phyloP scores from a whole-genome alignment of 2,113 vertebrate genomes.

The Bothrops jararaca region DNA sequence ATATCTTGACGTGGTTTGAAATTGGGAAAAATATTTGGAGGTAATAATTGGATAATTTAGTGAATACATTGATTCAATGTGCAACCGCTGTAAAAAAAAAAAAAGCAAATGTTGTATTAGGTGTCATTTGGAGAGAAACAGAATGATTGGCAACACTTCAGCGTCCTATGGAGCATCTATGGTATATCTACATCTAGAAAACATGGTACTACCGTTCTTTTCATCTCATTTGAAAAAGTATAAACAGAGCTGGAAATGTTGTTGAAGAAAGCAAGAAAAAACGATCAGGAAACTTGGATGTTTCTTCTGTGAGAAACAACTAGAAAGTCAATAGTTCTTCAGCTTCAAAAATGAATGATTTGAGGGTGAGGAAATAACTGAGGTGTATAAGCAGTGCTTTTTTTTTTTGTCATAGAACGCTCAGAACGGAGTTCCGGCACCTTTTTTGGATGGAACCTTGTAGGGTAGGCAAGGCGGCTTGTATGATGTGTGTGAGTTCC shows the following conservation, averaged over 20 bases:
- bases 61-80: not conserved
- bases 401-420: too few species aligned
- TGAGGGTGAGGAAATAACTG: not conserved
- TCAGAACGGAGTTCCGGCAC: too few species aligned
- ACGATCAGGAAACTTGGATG: not conserved
- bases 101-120: not conserved
- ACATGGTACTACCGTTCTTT: not conserved
- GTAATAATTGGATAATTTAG: not conserved
- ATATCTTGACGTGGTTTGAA: not conserved
- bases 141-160: not conserved
- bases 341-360: not conserved
- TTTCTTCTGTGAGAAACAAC: not conserved
- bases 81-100: not conserved
- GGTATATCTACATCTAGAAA: not conserved
- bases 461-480: too few species aligned
- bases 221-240: not conserved
- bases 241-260: not conserved
- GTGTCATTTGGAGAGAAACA: not conserved
- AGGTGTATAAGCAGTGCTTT: not conserved
- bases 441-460: too few species aligned
- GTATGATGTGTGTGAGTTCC: too few species aligned
- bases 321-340: not conserved
- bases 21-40: not conserved
- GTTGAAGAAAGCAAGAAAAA: not conserved
- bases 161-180: not conserved